A percentile compares a stretch with the other conserved stretches of the same genome.
Evolutionary conservation across 2,113 vertebrate genomes (phyloP).

Genomic region (Drymodes brunneopygia): DNA sequence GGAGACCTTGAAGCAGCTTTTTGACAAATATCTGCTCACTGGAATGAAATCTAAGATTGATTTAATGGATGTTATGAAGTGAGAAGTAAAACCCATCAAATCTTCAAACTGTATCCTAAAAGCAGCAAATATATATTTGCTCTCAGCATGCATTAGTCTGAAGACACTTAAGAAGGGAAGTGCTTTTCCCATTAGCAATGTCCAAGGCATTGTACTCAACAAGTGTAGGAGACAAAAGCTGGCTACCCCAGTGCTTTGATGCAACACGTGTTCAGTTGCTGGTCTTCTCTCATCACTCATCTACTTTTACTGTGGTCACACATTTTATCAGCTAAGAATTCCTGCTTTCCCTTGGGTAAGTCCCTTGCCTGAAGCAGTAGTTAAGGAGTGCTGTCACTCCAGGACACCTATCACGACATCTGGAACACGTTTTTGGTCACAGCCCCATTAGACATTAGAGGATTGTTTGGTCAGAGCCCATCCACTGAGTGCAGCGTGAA

Average conservation of each 20-base stretch:
- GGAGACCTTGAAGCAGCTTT: neutral
- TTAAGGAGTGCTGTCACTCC: neutral
- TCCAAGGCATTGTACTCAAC: accelerated
- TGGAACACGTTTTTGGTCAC: accelerated
- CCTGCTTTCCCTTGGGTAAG: neutral
- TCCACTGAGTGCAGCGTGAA: neutral
- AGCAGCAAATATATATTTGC: neutral
- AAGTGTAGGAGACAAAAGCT: neutral
- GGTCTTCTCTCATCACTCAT: neutral
- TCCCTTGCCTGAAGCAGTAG: neutral
- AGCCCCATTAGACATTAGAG: neutral
- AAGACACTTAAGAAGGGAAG: neutral
- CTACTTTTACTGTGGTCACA: neutral
- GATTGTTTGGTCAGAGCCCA: neutral
- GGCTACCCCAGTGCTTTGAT: neutral
- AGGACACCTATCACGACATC: accelerated
- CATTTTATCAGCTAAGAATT: neutral
- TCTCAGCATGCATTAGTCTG: neutral
- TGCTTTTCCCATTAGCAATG: neutral
- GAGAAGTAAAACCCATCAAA: neutral
- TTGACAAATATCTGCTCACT: neutral
- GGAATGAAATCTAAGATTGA: neutral
- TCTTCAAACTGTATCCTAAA: neutral
- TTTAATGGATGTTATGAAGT: neutral
- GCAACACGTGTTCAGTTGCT: neutral